Base-by-base conservation (phyloP, 2,888 invertebrate species). In the Hetaerina titia region DNA sequence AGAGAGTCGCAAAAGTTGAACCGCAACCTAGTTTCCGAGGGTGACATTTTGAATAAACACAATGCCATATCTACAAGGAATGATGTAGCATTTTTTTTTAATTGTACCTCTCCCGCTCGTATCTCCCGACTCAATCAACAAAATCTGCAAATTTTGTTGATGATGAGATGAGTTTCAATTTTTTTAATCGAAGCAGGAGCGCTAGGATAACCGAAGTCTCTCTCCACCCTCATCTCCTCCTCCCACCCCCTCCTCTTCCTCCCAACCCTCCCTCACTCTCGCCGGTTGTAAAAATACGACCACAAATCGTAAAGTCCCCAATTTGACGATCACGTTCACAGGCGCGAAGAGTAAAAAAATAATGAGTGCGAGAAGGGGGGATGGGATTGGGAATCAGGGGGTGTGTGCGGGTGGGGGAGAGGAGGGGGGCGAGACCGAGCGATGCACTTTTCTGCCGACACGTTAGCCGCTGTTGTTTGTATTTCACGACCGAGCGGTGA, bases 271-370 rank as follows among this genome's bases (percentile, higher is more conserved):
- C n/a, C n/a, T 1, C 57, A n/a, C 11, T 1, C 5, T 11, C 25
- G 9, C 1, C 5, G 58, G 63, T 11, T 89, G 56, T 17, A 6
- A 19, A 19, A n/a, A n/a, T 6, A 17, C 19, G n/a, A n/a, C 89
- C 56, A 57, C 56, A 22, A 58, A 56, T 89, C 89, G 57, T 89
- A 57, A 89, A 58, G 89, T n/a, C n/a, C 31, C 89, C 45, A 89
- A 89, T 89, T 89, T 89, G 89, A 89, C 89, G 89, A 89, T 22
- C 88, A 31, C 56, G 88, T 56, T 13, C 56, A 57, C 13, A 31
- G 31, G 13, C 69, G 13, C 81, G 81, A 81, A 13, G 25, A 31
- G 81, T 31, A 22, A 69, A 22, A 69, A 69, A 22, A n/a, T 45
- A 69, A n/a, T 19, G 22, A 69, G 69, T 45, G 45, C 45, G 45